Percentiles rank a stretch among this genome's conserved stretches.
phyloP scores from a whole-genome alignment of 1,140 invertebrate species.

The Saxidomus purpurata region DNA sequence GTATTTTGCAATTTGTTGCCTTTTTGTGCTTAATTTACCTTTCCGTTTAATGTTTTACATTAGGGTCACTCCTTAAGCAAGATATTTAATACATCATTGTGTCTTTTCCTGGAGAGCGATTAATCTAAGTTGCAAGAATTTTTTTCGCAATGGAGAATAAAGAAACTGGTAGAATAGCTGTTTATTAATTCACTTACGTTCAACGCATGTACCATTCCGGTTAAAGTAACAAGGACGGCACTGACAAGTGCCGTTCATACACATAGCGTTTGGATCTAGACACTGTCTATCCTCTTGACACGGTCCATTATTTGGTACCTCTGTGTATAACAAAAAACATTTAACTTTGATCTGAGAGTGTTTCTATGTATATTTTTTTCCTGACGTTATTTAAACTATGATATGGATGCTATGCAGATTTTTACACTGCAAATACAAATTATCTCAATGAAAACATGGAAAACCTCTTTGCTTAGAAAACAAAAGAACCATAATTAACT shows the following conservation, averaged over 20 bases:
- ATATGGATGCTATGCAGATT: neutral
- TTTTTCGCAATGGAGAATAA: no score
- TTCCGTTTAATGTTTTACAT: no score
- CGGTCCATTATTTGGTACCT: neutral
- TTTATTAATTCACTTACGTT: slow-evolving; percentile 1
- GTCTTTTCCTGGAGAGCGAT: no score
- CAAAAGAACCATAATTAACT: no score
- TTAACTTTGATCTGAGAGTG: no score
- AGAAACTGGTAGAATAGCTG: no score
- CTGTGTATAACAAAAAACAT: neutral
- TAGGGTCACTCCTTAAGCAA: no score
- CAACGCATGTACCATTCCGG: neutral
- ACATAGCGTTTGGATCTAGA: neutral
- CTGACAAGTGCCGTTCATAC: neutral
- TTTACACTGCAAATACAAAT: neutral
- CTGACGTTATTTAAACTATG: neutral
- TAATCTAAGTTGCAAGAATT: no score
- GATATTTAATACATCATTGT: no score
- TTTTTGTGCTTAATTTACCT: no score
- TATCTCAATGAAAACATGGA: neutral
- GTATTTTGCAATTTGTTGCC: no score
- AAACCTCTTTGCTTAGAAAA: no score
- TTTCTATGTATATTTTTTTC: neutral
- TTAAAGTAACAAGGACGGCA: neutral
- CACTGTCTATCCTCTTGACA: neutral